These are phyloP conservation scores for Choristoneura fumiferana DNA, from an alignment of 1,140 invertebrate genomes.

Conservation along the genomic window DNA sequence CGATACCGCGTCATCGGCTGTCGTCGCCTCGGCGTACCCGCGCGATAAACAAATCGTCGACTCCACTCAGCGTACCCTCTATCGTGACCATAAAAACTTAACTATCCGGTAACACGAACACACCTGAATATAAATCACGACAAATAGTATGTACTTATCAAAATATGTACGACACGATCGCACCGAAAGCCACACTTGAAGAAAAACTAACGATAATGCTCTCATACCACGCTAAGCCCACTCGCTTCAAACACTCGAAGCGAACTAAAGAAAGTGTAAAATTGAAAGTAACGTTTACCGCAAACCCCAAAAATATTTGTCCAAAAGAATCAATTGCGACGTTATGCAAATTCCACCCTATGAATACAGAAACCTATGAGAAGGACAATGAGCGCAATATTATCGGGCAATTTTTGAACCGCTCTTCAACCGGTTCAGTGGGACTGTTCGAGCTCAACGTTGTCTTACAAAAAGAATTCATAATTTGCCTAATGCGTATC, in stretches of 20 bases:
- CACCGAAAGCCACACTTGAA: neutral
- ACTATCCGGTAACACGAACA: constrained; percentile 69
- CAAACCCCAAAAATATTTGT: constrained; percentile 69
- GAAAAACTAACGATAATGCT: constrained; percentile 3
- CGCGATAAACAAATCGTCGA: constrained; percentile 69
- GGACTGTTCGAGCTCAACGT: constrained; percentile 31
- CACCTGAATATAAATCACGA: constrained; percentile 70
- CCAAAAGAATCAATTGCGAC: constrained; percentile 43
- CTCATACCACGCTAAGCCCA: constrained; percentile 23
- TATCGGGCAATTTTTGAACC: constrained; percentile 46
- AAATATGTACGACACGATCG: constrained; percentile 68
- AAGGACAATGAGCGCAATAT: constrained; percentile 46
- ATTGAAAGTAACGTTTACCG: constrained; percentile 62
- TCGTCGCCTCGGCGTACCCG: constrained; percentile 52
- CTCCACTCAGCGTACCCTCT: constrained; percentile 54
- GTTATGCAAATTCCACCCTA: constrained; percentile 63
- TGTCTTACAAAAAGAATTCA: constrained; percentile 44
- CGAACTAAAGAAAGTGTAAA: constrained; percentile 26
- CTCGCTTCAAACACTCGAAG: neutral
- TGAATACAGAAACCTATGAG: constrained; percentile 32
- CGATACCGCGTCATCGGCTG: constrained; percentile 63
- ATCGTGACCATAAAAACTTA: constrained; percentile 71
- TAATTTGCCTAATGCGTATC: constrained; percentile 71
- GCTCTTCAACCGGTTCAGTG: constrained; percentile 44
- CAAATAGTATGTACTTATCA: constrained; percentile 63